A percentile compares a stretch with the other conserved stretches of the same genome.
Evolutionary conservation across 2,888 invertebrate genomes (phyloP).

Genomic region (Trypoxylon attenuatum): DNA sequence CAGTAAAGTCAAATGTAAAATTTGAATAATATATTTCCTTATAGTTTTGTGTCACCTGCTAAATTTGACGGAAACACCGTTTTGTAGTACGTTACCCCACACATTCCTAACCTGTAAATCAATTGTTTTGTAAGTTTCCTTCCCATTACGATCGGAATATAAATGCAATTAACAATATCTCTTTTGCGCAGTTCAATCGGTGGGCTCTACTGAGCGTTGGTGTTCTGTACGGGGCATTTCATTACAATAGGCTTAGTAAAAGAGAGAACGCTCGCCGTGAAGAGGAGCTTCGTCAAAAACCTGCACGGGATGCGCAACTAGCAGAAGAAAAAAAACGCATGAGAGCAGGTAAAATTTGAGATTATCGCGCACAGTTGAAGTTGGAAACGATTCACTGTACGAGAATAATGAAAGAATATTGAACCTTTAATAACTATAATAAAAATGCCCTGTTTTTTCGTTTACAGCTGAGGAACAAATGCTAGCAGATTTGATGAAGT

Average conservation of each 20-base stretch:
- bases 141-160: too few species aligned
- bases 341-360: slow-evolving; percentile 10
- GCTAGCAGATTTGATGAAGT: slow-evolving; percentile 73
- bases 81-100: too few species aligned
- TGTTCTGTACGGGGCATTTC: slow-evolving; percentile 84
- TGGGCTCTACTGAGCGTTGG: slow-evolving; percentile 87
- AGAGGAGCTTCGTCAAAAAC: slow-evolving; percentile 82
- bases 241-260: slow-evolving; percentile 82
- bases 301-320: slow-evolving; percentile 82
- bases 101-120: background rate
- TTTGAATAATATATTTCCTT: too few species aligned
- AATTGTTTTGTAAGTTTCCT: background rate
- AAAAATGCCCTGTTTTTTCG: slow-evolving; percentile 25
- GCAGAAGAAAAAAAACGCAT: slow-evolving; percentile 80
- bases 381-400: background rate
- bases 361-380: too few species aligned
- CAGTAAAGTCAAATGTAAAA: too few species aligned
- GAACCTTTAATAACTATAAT: background rate
- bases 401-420: background rate
- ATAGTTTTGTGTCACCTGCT: too few species aligned
- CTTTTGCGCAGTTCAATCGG: slow-evolving; percentile 81
- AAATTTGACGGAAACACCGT: too few species aligned
- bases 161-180: background rate
- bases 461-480: slow-evolving; percentile 76
- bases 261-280: slow-evolving; percentile 81